Evolutionary conservation across 2,888 invertebrate species (phyloP), one percentile per base, ranked within the genome.

Genomic region (Coelopa pilipes): DNA sequence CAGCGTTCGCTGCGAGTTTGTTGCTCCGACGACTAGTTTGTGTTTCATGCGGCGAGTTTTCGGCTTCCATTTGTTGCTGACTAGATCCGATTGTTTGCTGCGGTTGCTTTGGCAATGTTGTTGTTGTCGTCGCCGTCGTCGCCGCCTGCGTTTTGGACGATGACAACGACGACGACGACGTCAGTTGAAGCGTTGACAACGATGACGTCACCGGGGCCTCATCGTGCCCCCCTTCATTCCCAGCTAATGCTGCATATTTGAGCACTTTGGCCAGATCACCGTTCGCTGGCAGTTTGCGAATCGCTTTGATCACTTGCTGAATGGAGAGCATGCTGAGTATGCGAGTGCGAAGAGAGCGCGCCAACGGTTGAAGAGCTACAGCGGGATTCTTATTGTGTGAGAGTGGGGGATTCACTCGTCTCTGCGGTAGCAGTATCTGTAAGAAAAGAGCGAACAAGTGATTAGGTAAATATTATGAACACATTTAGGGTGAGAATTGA

Each of bases 261-360:
- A 82, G 73, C 62, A 77, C 80, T 75, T 80, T 83, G 34, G 80
- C 80, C 73, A 82, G 78, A 77, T 82, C 66, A 19, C 49, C 62
- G 68, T 75, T 80, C 67, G 76, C 79, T 72, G 80, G 79, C 73
- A 81, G 78, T 76, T 77, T 80, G 75, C 77, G 78, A 19, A 79
- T 74, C 70, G 82, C 81, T 81, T 83, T 84, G 76, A 83, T 80
- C 80, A 85, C 75, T 78, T 84, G 85, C 82, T 85, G 84, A 73
- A 82, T 80, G 57, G 84, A 83, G 79, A 84, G 80, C 85, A 85
- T 85, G 65, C 21, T 63, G 71, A 47, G 19, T 59, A 59, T 59
- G 57, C 10, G 19, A 34, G 34, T 34, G 34, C 34, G 34, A 34
- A 34, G 34, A 34, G 34, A 2, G 34, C 2, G 34, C 34, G 34